These are phyloP conservation scores for Dryomyza anilis DNA, from an alignment of 2,888 invertebrate genomes.

Conservation along the genomic window DNA sequence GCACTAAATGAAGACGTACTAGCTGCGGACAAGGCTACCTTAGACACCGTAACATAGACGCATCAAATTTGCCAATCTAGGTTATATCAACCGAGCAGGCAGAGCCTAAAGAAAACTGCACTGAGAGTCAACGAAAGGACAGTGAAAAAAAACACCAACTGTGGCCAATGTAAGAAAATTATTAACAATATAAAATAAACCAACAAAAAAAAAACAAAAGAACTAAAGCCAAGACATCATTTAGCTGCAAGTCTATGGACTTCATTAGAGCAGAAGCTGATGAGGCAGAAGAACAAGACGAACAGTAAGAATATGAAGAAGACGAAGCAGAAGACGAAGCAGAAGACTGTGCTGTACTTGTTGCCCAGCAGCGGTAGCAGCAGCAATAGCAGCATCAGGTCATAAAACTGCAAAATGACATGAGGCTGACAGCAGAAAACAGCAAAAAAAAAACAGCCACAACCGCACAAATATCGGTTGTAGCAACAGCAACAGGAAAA, in stretches of 20 bases:
- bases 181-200: slow-evolving; percentile 41
- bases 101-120: not conserved
- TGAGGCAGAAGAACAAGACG: not conserved
- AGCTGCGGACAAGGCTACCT: too few species aligned
- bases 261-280: not conserved
- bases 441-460: not conserved
- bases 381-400: slow-evolving; percentile 24
- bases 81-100: not conserved
- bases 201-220: slow-evolving; percentile 3
- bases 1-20: too few species aligned
- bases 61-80: not conserved
- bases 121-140: not conserved
- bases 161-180: slow-evolving; percentile 9
- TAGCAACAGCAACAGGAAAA: not conserved
- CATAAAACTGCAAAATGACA: slow-evolving; percentile 30
- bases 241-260: slow-evolving; percentile 2
- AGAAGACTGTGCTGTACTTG: slow-evolving; percentile 1
- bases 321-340: not conserved
- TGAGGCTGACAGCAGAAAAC: slow-evolving; percentile 10
- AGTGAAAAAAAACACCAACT: not conserved
- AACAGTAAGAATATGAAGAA: not conserved
- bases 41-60: not conserved
- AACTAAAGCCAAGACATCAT: not conserved
- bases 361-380: too few species aligned
- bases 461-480: not conserved